phyloP scores from a whole-genome alignment of 2,797 vertebrate genomes.

The Lerista edwardsae region DNA sequence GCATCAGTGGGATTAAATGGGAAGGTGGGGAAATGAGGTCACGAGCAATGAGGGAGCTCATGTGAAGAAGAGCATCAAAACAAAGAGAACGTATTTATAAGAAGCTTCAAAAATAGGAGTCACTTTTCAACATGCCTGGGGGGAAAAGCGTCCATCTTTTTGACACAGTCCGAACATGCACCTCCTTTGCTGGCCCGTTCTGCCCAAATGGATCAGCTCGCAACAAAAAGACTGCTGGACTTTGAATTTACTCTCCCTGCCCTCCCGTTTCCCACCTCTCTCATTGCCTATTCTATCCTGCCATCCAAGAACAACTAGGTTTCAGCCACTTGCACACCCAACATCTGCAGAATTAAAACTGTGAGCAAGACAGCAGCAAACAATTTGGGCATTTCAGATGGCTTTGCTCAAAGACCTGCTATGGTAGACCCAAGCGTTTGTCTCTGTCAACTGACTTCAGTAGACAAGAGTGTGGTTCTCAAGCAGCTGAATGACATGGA shows the following conservation, averaged over 20 bases:
- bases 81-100: background rate
- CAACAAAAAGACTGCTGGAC: background rate
- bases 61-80: background rate
- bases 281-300: too few relatives aligned
- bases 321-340: background rate
- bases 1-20: too few relatives aligned
- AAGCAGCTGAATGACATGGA: too few relatives aligned
- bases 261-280: too few relatives aligned
- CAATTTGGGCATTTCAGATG: background rate
- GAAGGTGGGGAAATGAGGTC: background rate
- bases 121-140: background rate
- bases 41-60: background rate
- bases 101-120: background rate
- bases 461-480: fast-evolving
- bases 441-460: background rate
- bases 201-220: background rate
- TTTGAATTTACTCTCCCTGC: background rate
- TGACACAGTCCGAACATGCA: too few relatives aligned
- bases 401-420: background rate
- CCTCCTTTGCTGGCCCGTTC: background rate
- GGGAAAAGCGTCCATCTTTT: background rate
- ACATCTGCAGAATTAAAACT: background rate
- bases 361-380: background rate
- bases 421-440: too few relatives aligned
- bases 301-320: too few relatives aligned